Evolutionary conservation across 2,113 vertebrate genomes (phyloP), one percentile per base, ranked within the genome.

Genomic region (Anoplopoma fimbria): DNA sequence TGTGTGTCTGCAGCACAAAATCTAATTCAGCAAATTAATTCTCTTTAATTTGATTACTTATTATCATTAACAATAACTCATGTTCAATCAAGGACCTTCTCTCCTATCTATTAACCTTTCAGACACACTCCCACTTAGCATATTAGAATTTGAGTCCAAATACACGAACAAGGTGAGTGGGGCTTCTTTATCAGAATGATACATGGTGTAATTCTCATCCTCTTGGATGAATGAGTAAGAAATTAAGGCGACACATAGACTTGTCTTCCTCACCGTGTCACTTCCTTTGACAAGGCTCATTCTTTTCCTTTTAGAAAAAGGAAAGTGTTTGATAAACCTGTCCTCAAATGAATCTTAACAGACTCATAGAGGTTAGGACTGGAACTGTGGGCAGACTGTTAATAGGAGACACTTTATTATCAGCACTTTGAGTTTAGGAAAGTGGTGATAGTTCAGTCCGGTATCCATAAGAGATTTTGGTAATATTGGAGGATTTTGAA

Each of bases 11-110:
- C 84, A 92, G 89, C 93, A 93, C 88, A 92, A 94, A 94, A 96
- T 96, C 96, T 96, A 96, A 97, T 98, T 97, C 96, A 96, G 95
- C 94, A 96, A 97, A 98, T 98, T 96, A 96, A 96, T 97, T 93
- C 89, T 95, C 95, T 96, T 96, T 96, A 95, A 97, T 97, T 97
- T 95, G 94, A 95, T 96, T 96, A 93, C 90, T 95, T 94, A 96
- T 95, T 94, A 95, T 96, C 87, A 90, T 97, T 96, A 92, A 91
- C 87, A 89, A 95, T 96, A 97, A 95, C 95, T 95, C 92, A 95
- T 85, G 73, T 95, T 95, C 94, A 95, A 87, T 93, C 87, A 90
- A 92, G 94, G 91, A 90, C 92, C 90, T 92, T 95, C 94, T 96
- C 94, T 96, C 95, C 96, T 93, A 93, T 95, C 96, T 96, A 96